Percentiles rank a stretch among this genome's conserved stretches.
Evolutionary conservation across 2,888 invertebrate species (phyloP).

Genomic region (Parasteatoda lunata): DNA sequence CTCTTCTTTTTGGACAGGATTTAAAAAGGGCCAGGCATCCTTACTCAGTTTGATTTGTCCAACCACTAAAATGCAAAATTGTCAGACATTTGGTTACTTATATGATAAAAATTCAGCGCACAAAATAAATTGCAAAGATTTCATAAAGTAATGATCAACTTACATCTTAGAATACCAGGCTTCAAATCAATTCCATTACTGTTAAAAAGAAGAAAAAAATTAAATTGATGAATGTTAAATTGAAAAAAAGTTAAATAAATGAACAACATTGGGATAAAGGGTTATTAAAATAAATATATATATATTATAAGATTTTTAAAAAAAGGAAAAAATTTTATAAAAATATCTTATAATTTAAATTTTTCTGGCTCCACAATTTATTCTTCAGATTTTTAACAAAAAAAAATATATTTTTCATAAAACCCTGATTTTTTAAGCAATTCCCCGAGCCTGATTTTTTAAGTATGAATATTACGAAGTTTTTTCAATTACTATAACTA

Average conservation of each 20-base stretch:
- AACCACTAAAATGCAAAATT: constrained; percentile 78
- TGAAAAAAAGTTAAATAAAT: neutral
- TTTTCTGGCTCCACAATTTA: neutral
- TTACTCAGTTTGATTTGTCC: constrained; percentile 90
- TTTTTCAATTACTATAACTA: too few species aligned
- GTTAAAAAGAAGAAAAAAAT: constrained; percentile 4
- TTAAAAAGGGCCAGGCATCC: constrained; percentile 95
- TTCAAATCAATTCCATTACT: neutral
- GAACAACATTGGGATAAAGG: too few species aligned
- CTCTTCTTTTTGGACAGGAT: constrained; percentile 93
- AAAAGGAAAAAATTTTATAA: neutral
- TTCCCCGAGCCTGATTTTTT: too few species aligned
- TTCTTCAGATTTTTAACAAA: neutral
- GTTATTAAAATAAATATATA: constrained; percentile 10
- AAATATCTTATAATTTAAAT: neutral
- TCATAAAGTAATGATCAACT: constrained; percentile 10
- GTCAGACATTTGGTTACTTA: neutral
- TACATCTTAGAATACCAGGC: constrained; percentile 25
- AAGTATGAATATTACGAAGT: too few species aligned
- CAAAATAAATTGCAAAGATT: neutral
- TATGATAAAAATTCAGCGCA: neutral
- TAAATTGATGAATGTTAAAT: neutral
- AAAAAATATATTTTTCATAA: neutral
- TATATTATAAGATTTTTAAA: too few species aligned
- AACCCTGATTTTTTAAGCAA: neutral